Conservation (phyloP, 2,888 invertebrate genomes). For the Temnothorax ravouxi region DNA sequence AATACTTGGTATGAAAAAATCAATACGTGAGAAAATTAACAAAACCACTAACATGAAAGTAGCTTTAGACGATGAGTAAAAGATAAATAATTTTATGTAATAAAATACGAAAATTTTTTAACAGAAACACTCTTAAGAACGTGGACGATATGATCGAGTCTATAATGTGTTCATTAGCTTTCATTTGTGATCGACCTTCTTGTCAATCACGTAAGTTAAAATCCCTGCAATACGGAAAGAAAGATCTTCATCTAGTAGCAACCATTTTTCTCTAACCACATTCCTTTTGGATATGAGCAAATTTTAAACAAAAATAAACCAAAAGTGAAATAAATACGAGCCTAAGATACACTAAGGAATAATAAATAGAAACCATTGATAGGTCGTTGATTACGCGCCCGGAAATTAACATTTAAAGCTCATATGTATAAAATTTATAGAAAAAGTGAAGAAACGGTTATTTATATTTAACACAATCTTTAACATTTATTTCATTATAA, state of each 20-base stretch:
- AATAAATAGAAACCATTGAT: conserved; percentile 1
- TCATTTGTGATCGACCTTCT: conserved; percentile 47
- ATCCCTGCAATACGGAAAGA: conserved; percentile 31
- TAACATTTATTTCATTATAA: not conserved
- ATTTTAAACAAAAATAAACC: conserved; percentile 1
- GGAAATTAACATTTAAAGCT: not conserved
- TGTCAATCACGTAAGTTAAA: conserved; percentile 38
- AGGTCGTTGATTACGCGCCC: not conserved
- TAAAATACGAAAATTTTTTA: not conserved
- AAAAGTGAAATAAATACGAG: conserved; percentile 10
- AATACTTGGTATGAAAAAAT: not conserved
- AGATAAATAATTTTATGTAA: not conserved
- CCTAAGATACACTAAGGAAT: not conserved
- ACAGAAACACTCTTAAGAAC: not conserved
- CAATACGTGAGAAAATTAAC: not conserved
- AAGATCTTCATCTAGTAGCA: conserved; percentile 48
- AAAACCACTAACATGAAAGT: not conserved
- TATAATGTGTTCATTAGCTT: conserved; percentile 49
- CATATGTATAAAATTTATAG: too few species aligned
- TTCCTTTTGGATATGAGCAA: not conserved
- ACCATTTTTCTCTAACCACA: conserved; percentile 22
- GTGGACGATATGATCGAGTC: conserved; percentile 44
- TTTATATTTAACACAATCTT: not conserved
- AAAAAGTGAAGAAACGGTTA: not conserved
- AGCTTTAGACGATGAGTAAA: not conserved